Evolutionary conservation across 2,888 invertebrate species (phyloP).

Genomic region (Dryobota labecula): DNA sequence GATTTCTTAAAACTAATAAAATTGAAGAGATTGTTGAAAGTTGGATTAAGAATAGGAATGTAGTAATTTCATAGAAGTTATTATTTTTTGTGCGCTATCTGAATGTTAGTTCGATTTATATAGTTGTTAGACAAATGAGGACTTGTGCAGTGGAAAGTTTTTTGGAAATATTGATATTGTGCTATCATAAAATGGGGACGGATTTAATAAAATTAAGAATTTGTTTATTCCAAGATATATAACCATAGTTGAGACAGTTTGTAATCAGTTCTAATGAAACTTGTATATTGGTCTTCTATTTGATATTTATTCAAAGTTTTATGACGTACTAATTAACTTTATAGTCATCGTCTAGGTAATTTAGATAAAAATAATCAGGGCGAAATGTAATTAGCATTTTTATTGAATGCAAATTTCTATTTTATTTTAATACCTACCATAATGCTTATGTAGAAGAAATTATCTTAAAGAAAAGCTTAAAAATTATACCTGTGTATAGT

Average conservation of each 20-base stretch:
- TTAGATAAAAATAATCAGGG: constrained; percentile 27
- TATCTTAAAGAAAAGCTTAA: not conserved
- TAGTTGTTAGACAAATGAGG: constrained; percentile 1
- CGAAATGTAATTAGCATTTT: constrained; percentile 24
- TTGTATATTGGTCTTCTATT: constrained; percentile 8
- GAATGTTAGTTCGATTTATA: not conserved
- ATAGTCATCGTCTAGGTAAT: constrained; percentile 14
- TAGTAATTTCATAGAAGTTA: constrained; percentile 11
- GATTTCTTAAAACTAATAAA: constrained; percentile 28
- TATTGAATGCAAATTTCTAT: constrained; percentile 18
- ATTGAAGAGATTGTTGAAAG: constrained; percentile 18
- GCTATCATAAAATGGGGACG: not conserved
- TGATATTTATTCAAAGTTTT: constrained; percentile 9
- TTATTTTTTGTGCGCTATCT: constrained; percentile 13
- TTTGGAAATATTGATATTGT: not conserved
- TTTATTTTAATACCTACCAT: constrained; percentile 17
- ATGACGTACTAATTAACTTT: constrained; percentile 34
- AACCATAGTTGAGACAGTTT: not conserved
- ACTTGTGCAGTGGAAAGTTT: not conserved
- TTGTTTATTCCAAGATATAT: constrained; percentile 8
- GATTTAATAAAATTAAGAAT: not conserved
- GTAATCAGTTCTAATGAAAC: constrained; percentile 12
- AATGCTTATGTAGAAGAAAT: not conserved
- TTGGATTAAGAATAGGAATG: constrained; percentile 8
- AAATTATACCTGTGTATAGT: constrained; percentile 2